phyloP scores from a whole-genome alignment of 2,888 invertebrate genomes.

The Ellobium chinense region DNA sequence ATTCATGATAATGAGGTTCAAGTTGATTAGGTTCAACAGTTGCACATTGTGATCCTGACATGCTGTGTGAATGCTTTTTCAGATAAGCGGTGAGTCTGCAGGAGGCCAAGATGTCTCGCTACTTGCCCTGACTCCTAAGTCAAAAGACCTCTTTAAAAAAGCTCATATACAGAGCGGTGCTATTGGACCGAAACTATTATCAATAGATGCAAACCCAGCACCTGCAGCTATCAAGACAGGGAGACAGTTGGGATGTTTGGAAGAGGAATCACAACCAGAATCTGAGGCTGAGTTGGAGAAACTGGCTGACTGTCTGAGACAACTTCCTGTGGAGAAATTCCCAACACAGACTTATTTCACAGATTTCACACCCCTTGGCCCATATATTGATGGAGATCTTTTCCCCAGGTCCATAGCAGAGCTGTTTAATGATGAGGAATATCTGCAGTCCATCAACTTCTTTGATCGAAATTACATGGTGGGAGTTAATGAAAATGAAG shows the following conservation, averaged over 20 bases:
- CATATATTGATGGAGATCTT: conserved; percentile 33
- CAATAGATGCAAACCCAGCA: not conserved
- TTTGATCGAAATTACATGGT: conserved; percentile 32
- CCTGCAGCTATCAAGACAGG: conserved; percentile 3
- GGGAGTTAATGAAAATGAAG: conserved; percentile 36
- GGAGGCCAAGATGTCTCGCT: conserved; percentile 20
- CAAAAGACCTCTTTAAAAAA: conserved; percentile 13
- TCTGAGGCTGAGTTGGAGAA: conserved; percentile 13
- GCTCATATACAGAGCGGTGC: conserved; percentile 23
- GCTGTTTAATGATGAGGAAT: conserved; percentile 24
- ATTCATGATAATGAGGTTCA: no score
- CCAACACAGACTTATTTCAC: no score
- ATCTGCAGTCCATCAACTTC: conserved; percentile 41
- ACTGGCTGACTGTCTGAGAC: conserved; percentile 18
- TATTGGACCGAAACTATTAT: not conserved
- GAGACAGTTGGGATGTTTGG: conserved; percentile 2
- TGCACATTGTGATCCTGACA: no score
- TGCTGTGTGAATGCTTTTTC: no score
- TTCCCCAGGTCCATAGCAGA: conserved; percentile 21
- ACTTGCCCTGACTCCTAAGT: not conserved
- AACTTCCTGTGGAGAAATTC: not conserved
- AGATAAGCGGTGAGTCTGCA: conserved; percentile 34
- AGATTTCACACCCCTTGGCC: not conserved
- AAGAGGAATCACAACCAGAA: conserved; percentile 1
- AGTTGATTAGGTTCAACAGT: no score